Percentiles rank a stretch among this genome's conserved stretches.
Conservation (phyloP, 2,888 invertebrate genomes). For the Gymnosoma rotundatum region DNA sequence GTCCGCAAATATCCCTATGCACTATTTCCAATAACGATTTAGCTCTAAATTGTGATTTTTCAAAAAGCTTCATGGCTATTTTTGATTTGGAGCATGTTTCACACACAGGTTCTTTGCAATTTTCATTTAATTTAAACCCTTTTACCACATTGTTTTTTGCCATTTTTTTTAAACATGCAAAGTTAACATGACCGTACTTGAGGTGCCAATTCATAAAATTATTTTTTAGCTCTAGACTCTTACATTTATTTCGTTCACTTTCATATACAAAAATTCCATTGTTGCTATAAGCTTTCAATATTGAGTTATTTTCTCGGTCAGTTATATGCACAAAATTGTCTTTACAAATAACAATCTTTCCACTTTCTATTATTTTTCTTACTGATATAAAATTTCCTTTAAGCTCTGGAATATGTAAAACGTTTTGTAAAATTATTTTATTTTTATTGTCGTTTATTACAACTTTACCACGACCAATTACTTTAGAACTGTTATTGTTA, state of each 20-base stretch:
- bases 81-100: background rate
- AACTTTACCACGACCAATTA: constrained; percentile 10
- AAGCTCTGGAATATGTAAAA: constrained; percentile 33
- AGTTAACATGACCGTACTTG: no score
- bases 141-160: no score
- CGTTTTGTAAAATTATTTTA: constrained; percentile 18
- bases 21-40: constrained; percentile 40
- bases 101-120: background rate
- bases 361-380: constrained; percentile 26
- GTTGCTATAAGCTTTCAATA: constrained; percentile 26
- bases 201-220: no score
- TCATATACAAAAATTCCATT: constrained; percentile 29
- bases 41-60: constrained; percentile 38
- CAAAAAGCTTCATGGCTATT: no score
- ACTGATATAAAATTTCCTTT: constrained; percentile 32
- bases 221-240: no score
- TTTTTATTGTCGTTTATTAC: constrained; percentile 2
- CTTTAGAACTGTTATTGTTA: background rate
- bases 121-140: no score
- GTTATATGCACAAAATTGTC: constrained; percentile 25
- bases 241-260: constrained; percentile 7
- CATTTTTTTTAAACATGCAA: no score
- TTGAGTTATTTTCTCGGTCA: constrained; percentile 13
- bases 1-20: constrained; percentile 30
- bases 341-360: constrained; percentile 16